phyloP scores from a whole-genome alignment of 2,888 invertebrate species.

The Cantharis lateralis region DNA sequence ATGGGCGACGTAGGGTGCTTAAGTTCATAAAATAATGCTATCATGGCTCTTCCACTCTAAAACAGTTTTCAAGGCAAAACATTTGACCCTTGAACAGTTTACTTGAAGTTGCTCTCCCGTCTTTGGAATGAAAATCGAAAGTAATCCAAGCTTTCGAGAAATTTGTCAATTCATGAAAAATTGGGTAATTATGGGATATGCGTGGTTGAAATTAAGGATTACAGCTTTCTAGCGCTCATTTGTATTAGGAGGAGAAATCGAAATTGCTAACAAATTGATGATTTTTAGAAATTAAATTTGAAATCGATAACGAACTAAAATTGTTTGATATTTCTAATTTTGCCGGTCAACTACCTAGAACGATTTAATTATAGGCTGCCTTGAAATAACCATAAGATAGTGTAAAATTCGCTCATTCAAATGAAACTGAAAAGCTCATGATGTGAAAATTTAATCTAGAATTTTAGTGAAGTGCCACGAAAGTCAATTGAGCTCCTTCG shows the following conservation, averaged over 20 bases:
- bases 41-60: not conserved
- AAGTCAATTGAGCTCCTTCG: not conserved
- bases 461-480: not conserved
- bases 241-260: not conserved
- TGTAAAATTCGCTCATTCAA: not conserved
- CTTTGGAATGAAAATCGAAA: not conserved
- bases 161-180: not conserved
- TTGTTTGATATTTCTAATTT: not conserved
- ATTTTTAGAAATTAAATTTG: not conserved
- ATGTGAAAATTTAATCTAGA: not conserved
- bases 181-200: not conserved
- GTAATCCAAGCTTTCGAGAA: not conserved
- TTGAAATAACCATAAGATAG: not conserved
- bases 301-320: not conserved
- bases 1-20: not conserved
- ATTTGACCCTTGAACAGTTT: not conserved
- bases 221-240: not conserved
- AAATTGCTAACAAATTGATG: not conserved
- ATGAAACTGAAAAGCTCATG: not conserved
- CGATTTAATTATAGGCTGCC: not conserved
- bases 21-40: not conserved
- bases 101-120: not conserved
- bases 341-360: not conserved
- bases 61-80: not conserved
- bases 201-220: not conserved